Evolutionary conservation across 2,113 vertebrate species (phyloP).

Genomic region (Crotalus tigris): DNA sequence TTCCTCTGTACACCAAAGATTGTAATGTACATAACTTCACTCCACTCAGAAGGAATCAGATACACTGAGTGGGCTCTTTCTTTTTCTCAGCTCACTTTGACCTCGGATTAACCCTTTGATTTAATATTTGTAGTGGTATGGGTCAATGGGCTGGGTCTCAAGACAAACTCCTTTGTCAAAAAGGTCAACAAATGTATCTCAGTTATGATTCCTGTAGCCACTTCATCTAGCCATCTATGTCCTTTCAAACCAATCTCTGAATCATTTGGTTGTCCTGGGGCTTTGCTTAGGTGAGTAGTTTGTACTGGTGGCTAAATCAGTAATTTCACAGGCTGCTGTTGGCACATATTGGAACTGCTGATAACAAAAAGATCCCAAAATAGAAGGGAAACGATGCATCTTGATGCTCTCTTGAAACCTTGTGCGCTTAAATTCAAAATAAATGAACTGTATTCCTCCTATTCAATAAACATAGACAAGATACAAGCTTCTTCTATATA

Average conservation of each 20-base stretch:
- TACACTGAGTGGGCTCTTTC: not conserved
- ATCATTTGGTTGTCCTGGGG: not conserved
- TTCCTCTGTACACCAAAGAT: not conserved
- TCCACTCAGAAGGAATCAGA: not conserved
- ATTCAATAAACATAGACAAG: constrained; percentile 48
- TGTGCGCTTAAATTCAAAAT: constrained; percentile 50
- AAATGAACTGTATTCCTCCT: constrained; percentile 44
- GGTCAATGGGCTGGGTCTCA: not conserved
- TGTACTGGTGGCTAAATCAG: not conserved
- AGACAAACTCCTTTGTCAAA: not conserved
- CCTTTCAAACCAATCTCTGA: too few species aligned
- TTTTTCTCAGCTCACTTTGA: not conserved
- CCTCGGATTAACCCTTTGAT: not conserved
- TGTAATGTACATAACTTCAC: not conserved
- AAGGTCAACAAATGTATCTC: not conserved
- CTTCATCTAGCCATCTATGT: not conserved
- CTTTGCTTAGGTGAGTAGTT: not conserved
- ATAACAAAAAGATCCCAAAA: constrained; percentile 10
- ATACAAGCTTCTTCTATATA: constrained; percentile 45
- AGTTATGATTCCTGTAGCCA: not conserved
- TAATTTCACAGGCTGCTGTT: not conserved
- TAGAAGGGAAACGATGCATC: constrained; percentile 29
- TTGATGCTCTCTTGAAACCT: constrained; percentile 29
- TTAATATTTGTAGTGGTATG: not conserved
- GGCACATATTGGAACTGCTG: not conserved